A percentile compares a stretch with the other conserved stretches of the same genome.
phyloP scores from a whole-genome alignment of 2,888 invertebrate species.

The Heliothis peltigera region DNA sequence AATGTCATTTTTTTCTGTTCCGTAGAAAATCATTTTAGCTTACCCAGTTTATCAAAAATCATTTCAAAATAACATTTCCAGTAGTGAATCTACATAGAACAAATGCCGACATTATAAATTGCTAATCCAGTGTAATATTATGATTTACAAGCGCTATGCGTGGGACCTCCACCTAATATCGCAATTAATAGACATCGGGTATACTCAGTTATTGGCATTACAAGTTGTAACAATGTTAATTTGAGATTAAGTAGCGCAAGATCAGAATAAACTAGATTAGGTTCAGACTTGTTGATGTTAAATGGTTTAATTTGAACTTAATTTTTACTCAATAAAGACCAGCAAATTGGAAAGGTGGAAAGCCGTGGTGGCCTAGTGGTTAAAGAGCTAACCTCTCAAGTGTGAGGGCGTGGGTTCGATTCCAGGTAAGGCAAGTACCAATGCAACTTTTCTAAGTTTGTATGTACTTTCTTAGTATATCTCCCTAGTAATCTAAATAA shows the following conservation, averaged over 20 bases:
- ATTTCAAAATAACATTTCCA: conserved; percentile 21
- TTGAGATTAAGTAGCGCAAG: conserved; percentile 45
- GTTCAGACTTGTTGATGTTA: conserved; percentile 24
- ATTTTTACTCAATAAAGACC: too few relatives aligned
- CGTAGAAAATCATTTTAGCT: too few relatives aligned
- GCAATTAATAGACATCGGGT: conserved; percentile 43
- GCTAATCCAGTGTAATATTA: conserved; percentile 16
- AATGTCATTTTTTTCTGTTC: too few relatives aligned
- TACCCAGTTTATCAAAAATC: not conserved
- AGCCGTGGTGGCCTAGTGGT: too few relatives aligned
- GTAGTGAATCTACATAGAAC: conserved; percentile 33
- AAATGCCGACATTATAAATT: conserved; percentile 20
- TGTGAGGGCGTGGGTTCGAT: too few relatives aligned
- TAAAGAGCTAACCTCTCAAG: too few relatives aligned
- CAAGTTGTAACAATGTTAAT: conserved; percentile 41
- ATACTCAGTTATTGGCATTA: conserved; percentile 32
- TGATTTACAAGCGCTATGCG: conserved; percentile 50
- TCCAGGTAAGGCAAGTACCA: too few relatives aligned
- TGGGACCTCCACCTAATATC: conserved; percentile 37
- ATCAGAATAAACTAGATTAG: conserved; percentile 37
- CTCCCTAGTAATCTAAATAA: too few relatives aligned
- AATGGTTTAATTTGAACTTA: conserved; percentile 10
- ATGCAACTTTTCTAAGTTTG: too few relatives aligned
- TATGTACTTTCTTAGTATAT: too few relatives aligned
- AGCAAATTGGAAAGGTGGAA: too few relatives aligned